Evolutionary conservation across 2,888 invertebrate genomes (phyloP), one percentile per base, ranked within the genome.

Genomic region (Drosophila lacicola): DNA sequence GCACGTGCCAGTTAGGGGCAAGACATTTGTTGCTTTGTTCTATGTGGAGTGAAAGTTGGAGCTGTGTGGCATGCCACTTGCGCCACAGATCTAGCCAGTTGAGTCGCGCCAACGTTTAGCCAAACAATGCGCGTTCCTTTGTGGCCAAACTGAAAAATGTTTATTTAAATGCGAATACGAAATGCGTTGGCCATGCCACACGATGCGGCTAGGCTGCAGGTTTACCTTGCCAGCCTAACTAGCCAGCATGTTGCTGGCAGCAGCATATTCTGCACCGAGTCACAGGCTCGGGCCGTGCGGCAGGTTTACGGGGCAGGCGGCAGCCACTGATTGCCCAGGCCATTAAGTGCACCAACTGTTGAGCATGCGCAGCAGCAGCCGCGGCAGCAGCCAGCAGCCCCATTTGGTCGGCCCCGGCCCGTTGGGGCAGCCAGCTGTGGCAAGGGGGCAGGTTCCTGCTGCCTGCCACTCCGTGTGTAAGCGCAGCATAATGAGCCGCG

Each of bases 401-500:
- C 81, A 81, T 84, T 81, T 79, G 80, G 47, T 17, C n/a, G 19
- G 9, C 2, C 13, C 2, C 4, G n/a, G 10, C 6, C 11, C 33
- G 34, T 17, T 37, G 45, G 11, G 47, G 47, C 17, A 19, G 13
- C 9, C 4, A 2, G 46, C 13, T 8, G 19, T 4, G 19, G 34
- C 10, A 8, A 8, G 29, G 21, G 21, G 55, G 54, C 2, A 17
- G 25, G 41, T 19, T 45, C 33, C 50, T 57, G 66, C 36, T 41
- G 41, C 17, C 68, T 62, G 67, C 68, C 57, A 53, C 55, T 44
- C 58, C 41, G 78, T 79, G 79, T 86, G 83, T 77, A 83, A 87
- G 83, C 84, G 66, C 88, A 82, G 85, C 85, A 86, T 89, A 86
- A 89, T 86, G 86, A 86, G 86, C 85, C 82, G 89, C 87, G 90